Evolutionary conservation across 2,113 vertebrate species (phyloP).

Genomic region (Prunella fulvescens): DNA sequence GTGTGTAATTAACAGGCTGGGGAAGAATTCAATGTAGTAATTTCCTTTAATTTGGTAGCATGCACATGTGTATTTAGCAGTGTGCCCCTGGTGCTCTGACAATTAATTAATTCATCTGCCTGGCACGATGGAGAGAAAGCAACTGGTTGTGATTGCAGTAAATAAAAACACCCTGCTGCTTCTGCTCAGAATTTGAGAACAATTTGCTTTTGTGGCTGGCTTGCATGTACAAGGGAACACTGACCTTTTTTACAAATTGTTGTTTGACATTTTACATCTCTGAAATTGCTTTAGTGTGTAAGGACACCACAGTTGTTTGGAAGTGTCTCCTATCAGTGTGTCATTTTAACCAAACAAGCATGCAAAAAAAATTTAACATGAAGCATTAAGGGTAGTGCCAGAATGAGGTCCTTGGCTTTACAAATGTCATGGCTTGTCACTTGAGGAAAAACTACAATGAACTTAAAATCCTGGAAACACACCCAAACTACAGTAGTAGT

Average conservation of each 20-base stretch:
- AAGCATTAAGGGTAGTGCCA: not conserved
- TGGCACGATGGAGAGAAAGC: not conserved
- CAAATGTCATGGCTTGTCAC: not conserved
- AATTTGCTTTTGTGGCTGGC: not conserved
- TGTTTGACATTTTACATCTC: not conserved
- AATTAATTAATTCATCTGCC: slow-evolving; percentile 36
- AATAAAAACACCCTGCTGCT: not conserved
- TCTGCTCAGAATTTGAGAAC: not conserved
- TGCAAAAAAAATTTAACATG: not conserved
- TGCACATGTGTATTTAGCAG: not conserved
- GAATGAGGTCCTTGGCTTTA: not conserved
- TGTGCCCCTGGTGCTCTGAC: slow-evolving; percentile 6
- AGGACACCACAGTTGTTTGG: not conserved
- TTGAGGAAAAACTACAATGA: not conserved
- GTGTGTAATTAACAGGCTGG: not conserved
- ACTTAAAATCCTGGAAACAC: not conserved
- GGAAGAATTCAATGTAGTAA: not conserved
- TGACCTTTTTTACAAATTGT: not conserved
- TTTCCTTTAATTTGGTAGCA: slow-evolving; percentile 36
- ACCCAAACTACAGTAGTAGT: not conserved
- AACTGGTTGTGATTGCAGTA: not conserved
- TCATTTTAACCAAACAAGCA: not conserved
- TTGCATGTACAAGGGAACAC: not conserved
- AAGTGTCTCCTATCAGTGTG: not conserved
- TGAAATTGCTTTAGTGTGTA: not conserved